These are phyloP conservation scores for Drosophila sp. DNA, from an alignment of 1,140 invertebrate genomes.

Conservation along the genomic window DNA sequence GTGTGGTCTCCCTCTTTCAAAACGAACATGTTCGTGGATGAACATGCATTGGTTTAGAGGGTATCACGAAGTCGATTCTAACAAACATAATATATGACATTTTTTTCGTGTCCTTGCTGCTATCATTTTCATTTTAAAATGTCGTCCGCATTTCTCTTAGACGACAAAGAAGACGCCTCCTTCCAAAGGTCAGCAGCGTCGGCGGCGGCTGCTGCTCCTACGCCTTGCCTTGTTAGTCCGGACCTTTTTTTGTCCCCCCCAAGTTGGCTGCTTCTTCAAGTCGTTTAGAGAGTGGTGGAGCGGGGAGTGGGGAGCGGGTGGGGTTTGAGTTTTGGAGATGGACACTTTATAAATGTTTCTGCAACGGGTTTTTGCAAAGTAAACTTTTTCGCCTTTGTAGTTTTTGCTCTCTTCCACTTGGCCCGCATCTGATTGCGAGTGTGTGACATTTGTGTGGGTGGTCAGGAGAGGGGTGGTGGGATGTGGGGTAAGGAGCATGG, in stretches of 20 bases:
- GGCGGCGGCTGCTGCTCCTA: slow-evolving; percentile 28
- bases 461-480: background rate
- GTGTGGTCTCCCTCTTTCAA: too few species aligned
- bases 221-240: slow-evolving; percentile 47
- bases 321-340: slow-evolving; percentile 33
- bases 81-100: slow-evolving; percentile 12
- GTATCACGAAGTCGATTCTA: background rate
- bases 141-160: slow-evolving; percentile 50
- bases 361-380: slow-evolving; percentile 79
- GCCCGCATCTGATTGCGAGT: slow-evolving; percentile 77
- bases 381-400: slow-evolving; percentile 81
- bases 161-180: slow-evolving; percentile 57
- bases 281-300: slow-evolving; percentile 27
- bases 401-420: slow-evolving; percentile 49
- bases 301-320: slow-evolving; percentile 2
- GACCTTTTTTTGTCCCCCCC: slow-evolving; percentile 31
- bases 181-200: slow-evolving; percentile 48
- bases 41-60: background rate
- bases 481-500: background rate
- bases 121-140: slow-evolving; percentile 82
- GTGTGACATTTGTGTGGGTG: slow-evolving; percentile 66
- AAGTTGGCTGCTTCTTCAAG: slow-evolving; percentile 38
- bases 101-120: slow-evolving; percentile 50
- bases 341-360: slow-evolving; percentile 81
- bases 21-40: background rate